These are phyloP conservation scores for Chymomyza costata DNA, from an alignment of 1,140 invertebrate genomes.

Conservation along the genomic window DNA sequence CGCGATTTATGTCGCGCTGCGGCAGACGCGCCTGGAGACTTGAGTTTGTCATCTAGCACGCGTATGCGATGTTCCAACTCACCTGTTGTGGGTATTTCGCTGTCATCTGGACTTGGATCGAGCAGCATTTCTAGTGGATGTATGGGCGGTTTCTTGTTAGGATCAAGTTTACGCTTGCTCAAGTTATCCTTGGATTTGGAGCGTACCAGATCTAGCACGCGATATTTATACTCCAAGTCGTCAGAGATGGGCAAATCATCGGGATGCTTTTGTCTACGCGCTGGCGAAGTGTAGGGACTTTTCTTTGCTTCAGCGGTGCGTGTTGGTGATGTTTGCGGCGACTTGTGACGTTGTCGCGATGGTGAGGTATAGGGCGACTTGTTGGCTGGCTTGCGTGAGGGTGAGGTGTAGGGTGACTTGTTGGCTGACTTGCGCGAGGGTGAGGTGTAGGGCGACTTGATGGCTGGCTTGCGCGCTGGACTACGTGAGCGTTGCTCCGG, in stretches of 20 bases:
- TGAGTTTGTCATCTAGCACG: conserved; percentile 53
- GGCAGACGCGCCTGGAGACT: conserved; percentile 27
- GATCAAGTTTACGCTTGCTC: conserved; percentile 41
- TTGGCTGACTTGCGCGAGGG: conserved; percentile 27
- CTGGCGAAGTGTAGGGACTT: conserved; percentile 48
- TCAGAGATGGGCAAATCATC: conserved; percentile 51
- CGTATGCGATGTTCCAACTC: conserved; percentile 65
- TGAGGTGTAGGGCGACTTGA: conserved; percentile 48
- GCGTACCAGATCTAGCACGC: conserved; percentile 54
- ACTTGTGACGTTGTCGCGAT: conserved; percentile 26
- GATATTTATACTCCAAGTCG: conserved; percentile 63
- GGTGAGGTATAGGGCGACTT: conserved; percentile 53
- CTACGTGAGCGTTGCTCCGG: conserved; percentile 22
- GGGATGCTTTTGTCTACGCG: conserved; percentile 35
- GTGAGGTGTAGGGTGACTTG: conserved; percentile 14
- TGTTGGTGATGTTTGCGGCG: conserved; percentile 45
- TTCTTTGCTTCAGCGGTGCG: conserved; percentile 17
- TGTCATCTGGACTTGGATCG: conserved; percentile 57
- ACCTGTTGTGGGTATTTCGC: conserved; percentile 59
- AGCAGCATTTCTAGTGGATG: conserved; percentile 69
- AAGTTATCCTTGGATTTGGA: conserved; percentile 65
- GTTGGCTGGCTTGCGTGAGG: background rate
- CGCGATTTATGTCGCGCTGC: conserved; percentile 34
- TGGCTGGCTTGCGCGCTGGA: conserved; percentile 24
- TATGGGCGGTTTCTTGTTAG: conserved; percentile 54